Evolutionary conservation across 2,113 vertebrate genomes (phyloP), one percentile per base, ranked within the genome.

Genomic region (Esox niger): DNA sequence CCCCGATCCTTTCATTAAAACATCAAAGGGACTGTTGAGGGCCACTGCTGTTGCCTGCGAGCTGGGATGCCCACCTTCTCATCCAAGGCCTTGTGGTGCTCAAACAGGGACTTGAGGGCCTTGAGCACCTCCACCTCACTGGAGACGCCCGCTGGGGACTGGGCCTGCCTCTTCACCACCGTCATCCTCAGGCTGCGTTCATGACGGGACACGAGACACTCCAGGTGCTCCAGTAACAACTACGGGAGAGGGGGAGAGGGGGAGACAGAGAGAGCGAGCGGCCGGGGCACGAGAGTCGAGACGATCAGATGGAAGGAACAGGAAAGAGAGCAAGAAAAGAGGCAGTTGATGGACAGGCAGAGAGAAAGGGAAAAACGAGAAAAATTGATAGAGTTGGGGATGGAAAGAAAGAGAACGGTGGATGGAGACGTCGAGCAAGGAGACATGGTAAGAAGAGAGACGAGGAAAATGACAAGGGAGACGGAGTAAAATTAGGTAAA

Each of bases 111-210:
- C 79, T 97, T 97, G 26, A 97, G 92, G 70, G 95, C 95, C 84
- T 97, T 97, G 71, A 97, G 92, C 62, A 97, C 95, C 79, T 97
- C 95, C 55, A 97, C 95, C 88, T 97, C 95, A 0, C 95, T 96
- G 82, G 95, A 96, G 69, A 97, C 95, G 0, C 95, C 95, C 0
- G 95, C 94, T 0, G 95, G 95, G 8, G 95, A 96, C 88, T 97
- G 95, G 46, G 94, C 93, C 84, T 96, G 95, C 38, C 95, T 90
- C 81, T 97, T 97, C 69, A 97, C 95, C 87, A 97, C 95, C 0
- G 95, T 97, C 95, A 97, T 97, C 79, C 95, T 91, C 75, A 97
- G 86, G 57, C 94, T 95, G 27, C 95, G 90, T 84, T 97, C 95
- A 1, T 97, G 95, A 61, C 95, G 93, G 27, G 95, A 97, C 75